Percentiles rank a stretch among this genome's conserved stretches.
These are phyloP conservation scores for Apantesis nais DNA, from an alignment of 2,888 invertebrate genomes.

Conservation along the genomic window DNA sequence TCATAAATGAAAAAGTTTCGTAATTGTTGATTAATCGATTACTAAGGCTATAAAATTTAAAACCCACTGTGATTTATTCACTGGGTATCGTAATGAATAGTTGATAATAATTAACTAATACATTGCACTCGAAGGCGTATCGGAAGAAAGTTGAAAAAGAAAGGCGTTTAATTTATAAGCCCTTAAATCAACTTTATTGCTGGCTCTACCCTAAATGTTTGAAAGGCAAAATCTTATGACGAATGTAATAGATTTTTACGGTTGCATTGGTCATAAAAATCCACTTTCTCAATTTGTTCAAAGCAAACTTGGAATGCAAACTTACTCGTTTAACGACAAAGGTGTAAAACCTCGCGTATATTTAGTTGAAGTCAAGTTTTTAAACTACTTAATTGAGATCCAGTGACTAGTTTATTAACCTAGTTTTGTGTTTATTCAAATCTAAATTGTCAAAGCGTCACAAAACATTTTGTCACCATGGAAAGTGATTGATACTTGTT, in stretches of 20 bases:
- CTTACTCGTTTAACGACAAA: neutral
- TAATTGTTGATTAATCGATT: conserved; percentile 1
- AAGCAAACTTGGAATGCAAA: conserved; percentile 11
- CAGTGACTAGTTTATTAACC: too few species aligned
- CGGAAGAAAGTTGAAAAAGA: conserved; percentile 69
- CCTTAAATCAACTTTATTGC: conserved; percentile 74
- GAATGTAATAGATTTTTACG: conserved; percentile 59
- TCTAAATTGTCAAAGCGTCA: neutral
- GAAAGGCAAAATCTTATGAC: conserved; percentile 46
- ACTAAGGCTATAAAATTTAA: neutral
- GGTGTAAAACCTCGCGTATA: neutral
- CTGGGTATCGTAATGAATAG: conserved; percentile 46
- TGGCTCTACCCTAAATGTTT: conserved; percentile 61
- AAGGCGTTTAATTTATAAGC: conserved; percentile 70
- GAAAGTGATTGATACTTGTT: neutral
- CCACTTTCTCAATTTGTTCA: conserved; percentile 59
- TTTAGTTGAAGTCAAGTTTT: neutral
- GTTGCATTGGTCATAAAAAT: conserved; percentile 58
- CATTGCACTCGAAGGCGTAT: conserved; percentile 56
- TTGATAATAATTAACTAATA: conserved; percentile 56
- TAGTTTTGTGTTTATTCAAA: neutral
- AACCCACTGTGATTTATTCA: neutral
- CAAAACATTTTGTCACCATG: too few species aligned
- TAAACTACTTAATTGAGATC: neutral
- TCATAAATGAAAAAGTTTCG: neutral